A percentile compares a stretch with the other conserved stretches of the same genome.
phyloP scores from a whole-genome alignment of 2,113 vertebrate genomes.

The Perca schrenkii region DNA sequence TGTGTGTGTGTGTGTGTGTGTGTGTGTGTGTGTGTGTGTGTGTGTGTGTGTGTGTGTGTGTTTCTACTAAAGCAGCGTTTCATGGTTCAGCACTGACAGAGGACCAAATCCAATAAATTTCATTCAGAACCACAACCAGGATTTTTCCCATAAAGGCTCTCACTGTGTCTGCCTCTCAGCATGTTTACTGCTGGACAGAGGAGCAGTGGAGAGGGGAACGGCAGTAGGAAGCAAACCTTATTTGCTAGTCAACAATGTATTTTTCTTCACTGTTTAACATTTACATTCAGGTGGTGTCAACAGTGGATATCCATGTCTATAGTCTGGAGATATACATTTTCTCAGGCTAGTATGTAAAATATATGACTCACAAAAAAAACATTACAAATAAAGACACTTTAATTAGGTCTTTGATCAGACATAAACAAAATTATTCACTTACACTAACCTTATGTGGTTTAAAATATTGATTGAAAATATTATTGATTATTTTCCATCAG shows the following conservation, averaged over 20 bases:
- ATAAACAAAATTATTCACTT: too few relatives aligned
- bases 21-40: background rate
- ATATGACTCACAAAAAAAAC: background rate
- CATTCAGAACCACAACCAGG: slow-evolving; percentile 2
- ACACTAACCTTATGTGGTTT: too few relatives aligned
- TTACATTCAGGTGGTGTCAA: background rate
- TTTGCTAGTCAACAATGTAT: background rate
- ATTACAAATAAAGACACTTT: background rate
- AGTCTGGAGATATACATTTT: background rate
- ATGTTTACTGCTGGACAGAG: background rate
- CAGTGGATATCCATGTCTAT: background rate
- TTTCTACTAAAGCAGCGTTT: background rate
- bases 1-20: background rate
- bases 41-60: background rate
- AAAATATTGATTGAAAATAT: too few relatives aligned
- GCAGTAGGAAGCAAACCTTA: background rate
- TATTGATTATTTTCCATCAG: background rate
- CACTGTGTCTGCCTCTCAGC: background rate
- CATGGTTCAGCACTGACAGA: background rate
- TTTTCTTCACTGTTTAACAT: background rate
- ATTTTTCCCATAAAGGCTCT: background rate
- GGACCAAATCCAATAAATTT: background rate
- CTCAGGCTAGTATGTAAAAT: background rate
- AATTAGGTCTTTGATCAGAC: background rate
- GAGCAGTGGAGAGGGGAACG: background rate